Base-by-base conservation (phyloP, 2,113 vertebrate species). In the Mus pahari region DNA sequence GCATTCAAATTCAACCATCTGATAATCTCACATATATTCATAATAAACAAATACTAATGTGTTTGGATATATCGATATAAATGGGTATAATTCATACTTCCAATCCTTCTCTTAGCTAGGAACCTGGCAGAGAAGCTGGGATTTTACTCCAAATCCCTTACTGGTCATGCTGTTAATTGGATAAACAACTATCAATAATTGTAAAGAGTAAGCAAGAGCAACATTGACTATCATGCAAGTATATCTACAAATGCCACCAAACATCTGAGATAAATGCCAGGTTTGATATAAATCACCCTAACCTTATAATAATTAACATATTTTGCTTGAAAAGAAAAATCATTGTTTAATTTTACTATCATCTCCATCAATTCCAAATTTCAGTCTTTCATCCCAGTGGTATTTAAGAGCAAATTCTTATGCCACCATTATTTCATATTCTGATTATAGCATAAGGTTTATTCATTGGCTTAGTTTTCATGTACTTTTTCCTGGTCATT, bases 391-490 rank as follows among this genome's bases (percentile, higher is more conserved):
- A 45, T 78, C 9, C 31, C 73, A 53, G 10, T 79, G 42, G 5
- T 36, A 36, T 75, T 84, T 93, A 39, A 88, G 22, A 39, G 28
- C 36, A 77, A 39, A 36, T 24, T 77, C 9, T 13, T 96, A 13
- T 95, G 39, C 10, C 58, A 82, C 20, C 22, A 53, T 17, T 42
- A 53, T 73, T 5, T 91, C 66, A 71, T 90, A 68, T 74, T 50
- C 78, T 79, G 79, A 91, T 68, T 53, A 20, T 22, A 39, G 19
- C 50, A 39, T 70, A 36, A 78, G 17, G 31, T 42, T 96, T 92
- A 89, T 62, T 93, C 11, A 68, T 79, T 89, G 87, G 31, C 79
- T 92, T 96, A 79, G 19, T 66, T 97, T 90, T 89, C 62, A 71
- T 93, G 64, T 66, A 50, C 8, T 28, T 89, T 84, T 66, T 89